Evolutionary conservation across 1,140 invertebrate genomes (phyloP).

Genomic region (Dryas iulia): DNA sequence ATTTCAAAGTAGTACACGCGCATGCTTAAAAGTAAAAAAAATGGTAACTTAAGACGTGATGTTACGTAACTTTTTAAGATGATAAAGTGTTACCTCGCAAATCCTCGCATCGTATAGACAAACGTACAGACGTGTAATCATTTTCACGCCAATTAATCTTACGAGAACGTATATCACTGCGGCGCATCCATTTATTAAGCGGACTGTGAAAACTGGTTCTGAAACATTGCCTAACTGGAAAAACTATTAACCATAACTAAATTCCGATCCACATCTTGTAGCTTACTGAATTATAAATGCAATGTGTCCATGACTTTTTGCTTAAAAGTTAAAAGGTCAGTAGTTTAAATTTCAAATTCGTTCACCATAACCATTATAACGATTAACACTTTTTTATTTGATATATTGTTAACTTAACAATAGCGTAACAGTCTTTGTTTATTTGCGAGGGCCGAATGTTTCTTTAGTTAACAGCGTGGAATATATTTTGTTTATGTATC

Average conservation of each 20-base stretch:
- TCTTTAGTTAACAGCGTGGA: too few relatives aligned
- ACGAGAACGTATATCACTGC: slow-evolving; percentile 28
- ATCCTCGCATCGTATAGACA: slow-evolving; percentile 20
- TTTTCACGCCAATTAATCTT: slow-evolving; percentile 37
- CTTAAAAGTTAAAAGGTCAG: background rate
- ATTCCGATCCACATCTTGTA: slow-evolving; percentile 19
- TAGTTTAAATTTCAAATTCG: background rate
- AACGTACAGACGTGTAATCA: slow-evolving; percentile 28
- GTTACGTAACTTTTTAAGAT: background rate
- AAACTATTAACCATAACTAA: slow-evolving; percentile 13
- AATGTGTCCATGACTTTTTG: slow-evolving; percentile 6
- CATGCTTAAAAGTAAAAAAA: background rate
- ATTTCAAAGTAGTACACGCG: too few relatives aligned
- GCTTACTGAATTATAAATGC: slow-evolving; percentile 1
- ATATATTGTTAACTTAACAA: too few relatives aligned
- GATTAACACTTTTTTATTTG: background rate
- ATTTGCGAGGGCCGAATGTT: too few relatives aligned
- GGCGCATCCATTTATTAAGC: slow-evolving; percentile 31
- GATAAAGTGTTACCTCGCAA: slow-evolving; percentile 4
- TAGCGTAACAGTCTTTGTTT: too few relatives aligned
- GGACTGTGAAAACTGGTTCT: slow-evolving; percentile 25
- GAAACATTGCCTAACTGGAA: slow-evolving; percentile 16
- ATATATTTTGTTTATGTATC: too few relatives aligned
- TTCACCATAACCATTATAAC: background rate
- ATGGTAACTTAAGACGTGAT: background rate